Evolutionary conservation across 2,797 vertebrate species (phyloP).

Genomic region (Amniataba percoides): DNA sequence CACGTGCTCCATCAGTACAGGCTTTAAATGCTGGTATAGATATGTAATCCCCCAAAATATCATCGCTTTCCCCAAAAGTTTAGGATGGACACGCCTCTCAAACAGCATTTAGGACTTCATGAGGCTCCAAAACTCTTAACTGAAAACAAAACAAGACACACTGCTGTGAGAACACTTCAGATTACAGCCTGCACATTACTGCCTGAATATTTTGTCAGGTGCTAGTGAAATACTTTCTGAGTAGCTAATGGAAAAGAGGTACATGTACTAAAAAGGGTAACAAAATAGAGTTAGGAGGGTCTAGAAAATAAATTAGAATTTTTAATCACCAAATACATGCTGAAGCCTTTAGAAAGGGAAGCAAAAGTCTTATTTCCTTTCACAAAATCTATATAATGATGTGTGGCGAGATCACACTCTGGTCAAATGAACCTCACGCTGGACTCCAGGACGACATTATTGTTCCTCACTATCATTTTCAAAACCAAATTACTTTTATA

Average conservation of each 20-base stretch:
- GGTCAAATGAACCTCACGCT: neutral
- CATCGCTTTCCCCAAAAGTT: neutral
- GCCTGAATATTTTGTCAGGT: neutral
- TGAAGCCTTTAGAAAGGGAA: neutral
- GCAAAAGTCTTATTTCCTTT: neutral
- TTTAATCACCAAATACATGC: neutral
- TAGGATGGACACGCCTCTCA: neutral
- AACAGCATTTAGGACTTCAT: neutral
- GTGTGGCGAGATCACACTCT: neutral
- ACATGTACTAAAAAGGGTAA: neutral
- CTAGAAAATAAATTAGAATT: neutral
- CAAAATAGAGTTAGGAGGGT: neutral
- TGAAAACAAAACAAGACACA: neutral
- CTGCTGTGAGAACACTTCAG: no score
- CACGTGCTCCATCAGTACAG: constrained; percentile 28
- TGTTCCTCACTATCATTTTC: no score
- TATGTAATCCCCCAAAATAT: neutral
- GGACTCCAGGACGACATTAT: neutral
- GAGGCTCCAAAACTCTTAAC: neutral
- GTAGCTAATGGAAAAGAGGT: neutral
- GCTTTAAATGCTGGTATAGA: constrained; percentile 15
- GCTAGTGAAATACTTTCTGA: neutral
- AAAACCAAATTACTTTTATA: neutral
- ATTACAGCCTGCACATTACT: neutral
- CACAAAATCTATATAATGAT: neutral